phyloP scores from a whole-genome alignment of 2,888 invertebrate species.

The Polydrusus pterygomalis region DNA sequence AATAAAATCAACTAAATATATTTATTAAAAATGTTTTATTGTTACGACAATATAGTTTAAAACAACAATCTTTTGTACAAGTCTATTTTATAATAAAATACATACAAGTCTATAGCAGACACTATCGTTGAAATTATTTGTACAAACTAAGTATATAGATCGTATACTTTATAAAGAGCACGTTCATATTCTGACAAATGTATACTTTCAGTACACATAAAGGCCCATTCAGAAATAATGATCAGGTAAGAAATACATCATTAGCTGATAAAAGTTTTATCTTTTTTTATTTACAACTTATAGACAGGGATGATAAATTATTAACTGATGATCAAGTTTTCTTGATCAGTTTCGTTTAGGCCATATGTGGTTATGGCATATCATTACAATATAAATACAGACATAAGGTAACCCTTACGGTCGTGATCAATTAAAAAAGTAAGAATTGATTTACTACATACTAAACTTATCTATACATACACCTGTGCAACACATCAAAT shows the following conservation, averaged over 20 bases:
- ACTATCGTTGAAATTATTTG: constrained; percentile 48
- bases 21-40: constrained; percentile 40
- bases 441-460: constrained; percentile 7
- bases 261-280: too few species aligned
- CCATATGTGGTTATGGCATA: neutral
- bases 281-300: too few species aligned
- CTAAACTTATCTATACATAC: constrained; percentile 11
- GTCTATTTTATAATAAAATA: constrained; percentile 51
- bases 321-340: too few species aligned
- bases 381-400: constrained; percentile 3
- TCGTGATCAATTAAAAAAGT: constrained; percentile 13
- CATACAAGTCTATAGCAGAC: constrained; percentile 45
- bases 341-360: too few species aligned
- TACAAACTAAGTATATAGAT: constrained; percentile 54
- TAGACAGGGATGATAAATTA: too few species aligned
- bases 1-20: neutral
- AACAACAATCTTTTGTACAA: constrained; percentile 39
- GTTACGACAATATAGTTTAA: constrained; percentile 37
- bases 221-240: too few species aligned
- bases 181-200: constrained; percentile 52
- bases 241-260: too few species aligned
- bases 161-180: constrained; percentile 56
- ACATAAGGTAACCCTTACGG: constrained; percentile 15
- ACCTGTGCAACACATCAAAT: constrained; percentile 18
- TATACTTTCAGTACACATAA: constrained; percentile 38